Evolutionary conservation across 2,113 vertebrate species (phyloP).

Genomic region (Dasyornis broadbenti): DNA sequence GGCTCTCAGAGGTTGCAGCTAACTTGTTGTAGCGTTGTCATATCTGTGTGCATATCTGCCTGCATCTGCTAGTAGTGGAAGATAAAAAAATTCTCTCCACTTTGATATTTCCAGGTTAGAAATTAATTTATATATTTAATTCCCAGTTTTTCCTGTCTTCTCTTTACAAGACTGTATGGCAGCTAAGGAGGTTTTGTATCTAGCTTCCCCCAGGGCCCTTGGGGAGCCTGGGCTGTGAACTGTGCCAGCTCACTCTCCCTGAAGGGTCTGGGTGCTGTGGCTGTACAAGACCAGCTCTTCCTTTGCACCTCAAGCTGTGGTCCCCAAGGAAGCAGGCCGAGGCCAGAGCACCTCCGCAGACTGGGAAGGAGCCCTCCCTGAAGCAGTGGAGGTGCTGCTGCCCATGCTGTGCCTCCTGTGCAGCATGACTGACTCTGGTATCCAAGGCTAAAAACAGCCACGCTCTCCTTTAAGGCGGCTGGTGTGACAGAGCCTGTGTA

Average conservation of each 20-base stretch:
- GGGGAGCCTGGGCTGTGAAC: not conserved
- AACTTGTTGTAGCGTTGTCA: accelerated
- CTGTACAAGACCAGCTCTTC: not conserved
- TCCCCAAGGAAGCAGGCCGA: not conserved
- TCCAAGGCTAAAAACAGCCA: not conserved
- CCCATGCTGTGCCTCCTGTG: not conserved
- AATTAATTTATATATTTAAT: not conserved
- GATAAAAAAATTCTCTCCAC: not conserved
- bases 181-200: not conserved
- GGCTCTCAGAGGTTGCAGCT: not conserved
- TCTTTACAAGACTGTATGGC: not conserved
- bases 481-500: not conserved
- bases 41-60: not conserved
- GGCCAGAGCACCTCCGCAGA: not conserved
- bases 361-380: not conserved
- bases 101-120: not conserved
- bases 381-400: not conserved
- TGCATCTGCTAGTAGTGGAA: not conserved
- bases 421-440: not conserved
- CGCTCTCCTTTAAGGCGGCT: not conserved
- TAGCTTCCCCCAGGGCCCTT: not conserved
- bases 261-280: not conserved
- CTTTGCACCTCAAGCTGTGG: not conserved
- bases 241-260: not conserved
- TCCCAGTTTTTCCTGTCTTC: not conserved